Evolutionary conservation across 1,140 invertebrate species (phyloP).

Genomic region (Atta texana): DNA sequence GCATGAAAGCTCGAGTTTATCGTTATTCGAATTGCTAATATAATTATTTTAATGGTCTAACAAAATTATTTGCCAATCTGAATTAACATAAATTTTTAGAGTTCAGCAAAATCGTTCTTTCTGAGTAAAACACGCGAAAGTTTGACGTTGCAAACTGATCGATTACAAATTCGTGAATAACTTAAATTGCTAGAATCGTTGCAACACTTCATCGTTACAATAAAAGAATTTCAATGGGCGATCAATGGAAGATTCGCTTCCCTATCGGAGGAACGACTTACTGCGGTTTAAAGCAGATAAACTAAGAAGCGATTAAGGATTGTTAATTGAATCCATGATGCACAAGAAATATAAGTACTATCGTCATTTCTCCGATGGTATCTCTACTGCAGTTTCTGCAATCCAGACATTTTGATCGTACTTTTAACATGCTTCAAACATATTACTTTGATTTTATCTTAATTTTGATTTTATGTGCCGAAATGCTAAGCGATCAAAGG

Average conservation of each 20-base stretch:
- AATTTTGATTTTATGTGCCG: slow-evolving; percentile 14
- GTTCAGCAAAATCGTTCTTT: no score
- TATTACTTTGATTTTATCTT: slow-evolving; percentile 1
- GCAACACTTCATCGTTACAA: background rate
- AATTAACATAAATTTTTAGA: no score
- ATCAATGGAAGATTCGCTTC: background rate
- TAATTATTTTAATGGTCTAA: no score
- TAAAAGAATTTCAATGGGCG: background rate
- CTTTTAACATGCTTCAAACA: background rate
- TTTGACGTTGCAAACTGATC: background rate
- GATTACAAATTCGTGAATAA: background rate
- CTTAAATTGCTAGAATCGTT: background rate
- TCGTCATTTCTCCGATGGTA: slow-evolving; percentile 14
- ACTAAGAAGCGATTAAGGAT: background rate
- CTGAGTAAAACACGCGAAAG: background rate
- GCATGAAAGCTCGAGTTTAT: no score
- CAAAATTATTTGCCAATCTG: no score
- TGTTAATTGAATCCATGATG: slow-evolving; percentile 2
- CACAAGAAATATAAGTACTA: background rate
- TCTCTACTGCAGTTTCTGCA: background rate
- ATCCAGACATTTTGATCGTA: background rate
- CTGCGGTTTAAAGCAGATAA: slow-evolving; percentile 26
- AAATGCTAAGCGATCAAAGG: slow-evolving; percentile 3
- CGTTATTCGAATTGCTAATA: no score
- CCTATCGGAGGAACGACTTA: background rate